Conservation (phyloP, 2,797 vertebrate genomes). For the Microcaecilia unicolor region DNA sequence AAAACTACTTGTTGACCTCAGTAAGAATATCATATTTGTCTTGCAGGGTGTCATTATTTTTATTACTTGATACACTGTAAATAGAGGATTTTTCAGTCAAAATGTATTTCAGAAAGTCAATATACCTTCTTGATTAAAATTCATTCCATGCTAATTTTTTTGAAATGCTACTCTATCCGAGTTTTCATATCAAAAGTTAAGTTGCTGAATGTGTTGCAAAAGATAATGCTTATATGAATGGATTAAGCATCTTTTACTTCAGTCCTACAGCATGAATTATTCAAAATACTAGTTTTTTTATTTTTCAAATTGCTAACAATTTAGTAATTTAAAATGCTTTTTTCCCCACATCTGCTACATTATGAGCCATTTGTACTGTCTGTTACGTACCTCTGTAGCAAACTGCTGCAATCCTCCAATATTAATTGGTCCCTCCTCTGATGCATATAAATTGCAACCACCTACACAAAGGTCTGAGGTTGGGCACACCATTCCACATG, state of each 20-base stretch:
- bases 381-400: slow-evolving; percentile 73
- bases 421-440: slow-evolving; percentile 91
- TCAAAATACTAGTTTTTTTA: not conserved
- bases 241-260: not conserved
- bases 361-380: not conserved
- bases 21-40: too few species aligned
- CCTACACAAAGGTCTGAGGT: slow-evolving; percentile 93
- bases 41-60: slow-evolving; percentile 2
- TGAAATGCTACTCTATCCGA: slow-evolving; percentile 12
- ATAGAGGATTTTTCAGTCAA: not conserved
- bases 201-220: not conserved
- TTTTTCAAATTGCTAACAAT: not conserved
- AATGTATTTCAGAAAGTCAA: slow-evolving; percentile 3
- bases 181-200: not conserved
- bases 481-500: slow-evolving; percentile 90
- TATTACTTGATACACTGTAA: slow-evolving; percentile 4
- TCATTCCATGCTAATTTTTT: slow-evolving; percentile 10
- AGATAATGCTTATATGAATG: slow-evolving; percentile 3
- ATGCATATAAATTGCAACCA: slow-evolving; percentile 84
- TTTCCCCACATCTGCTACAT: not conserved
- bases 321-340: not conserved
- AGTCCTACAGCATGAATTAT: not conserved
- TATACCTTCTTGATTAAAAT: slow-evolving; percentile 9
- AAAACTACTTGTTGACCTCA: too few species aligned
- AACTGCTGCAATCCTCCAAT: slow-evolving; percentile 93